These are phyloP conservation scores for Drosophila littoralis DNA, from an alignment of 1,140 invertebrate genomes.

Conservation along the genomic window DNA sequence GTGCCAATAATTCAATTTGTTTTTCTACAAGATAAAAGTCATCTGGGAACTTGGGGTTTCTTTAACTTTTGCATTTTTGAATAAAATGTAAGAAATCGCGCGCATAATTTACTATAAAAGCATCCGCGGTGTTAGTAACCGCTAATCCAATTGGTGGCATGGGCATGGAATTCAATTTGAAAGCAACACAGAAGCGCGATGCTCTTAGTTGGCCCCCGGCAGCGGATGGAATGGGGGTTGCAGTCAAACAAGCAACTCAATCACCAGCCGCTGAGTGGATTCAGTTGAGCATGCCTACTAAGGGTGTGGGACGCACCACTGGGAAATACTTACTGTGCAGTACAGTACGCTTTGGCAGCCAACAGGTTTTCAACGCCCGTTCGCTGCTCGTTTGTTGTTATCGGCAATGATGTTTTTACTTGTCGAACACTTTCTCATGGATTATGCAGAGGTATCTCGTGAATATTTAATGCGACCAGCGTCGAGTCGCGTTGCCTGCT, in stretches of 20 bases:
- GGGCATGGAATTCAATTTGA: constrained; percentile 74
- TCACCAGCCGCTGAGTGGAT: constrained; percentile 62
- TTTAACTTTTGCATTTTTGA: constrained; percentile 10
- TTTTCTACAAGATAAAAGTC: constrained; percentile 19
- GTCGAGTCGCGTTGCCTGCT: constrained; percentile 64
- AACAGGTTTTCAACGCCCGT: constrained; percentile 70
- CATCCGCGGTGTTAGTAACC: constrained; percentile 79
- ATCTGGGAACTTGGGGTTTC: constrained; percentile 6
- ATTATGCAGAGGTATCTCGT: constrained; percentile 83
- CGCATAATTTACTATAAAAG: constrained; percentile 80
- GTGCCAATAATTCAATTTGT: constrained; percentile 74
- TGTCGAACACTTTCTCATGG: constrained; percentile 83
- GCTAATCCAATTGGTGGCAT: constrained; percentile 81
- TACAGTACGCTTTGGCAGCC: constrained; percentile 48
- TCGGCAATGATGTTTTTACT: constrained; percentile 82
- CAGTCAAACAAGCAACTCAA: constrained; percentile 74
- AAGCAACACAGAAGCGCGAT: constrained; percentile 31
- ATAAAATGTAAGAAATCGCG: constrained; percentile 68
- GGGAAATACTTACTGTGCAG: constrained; percentile 20
- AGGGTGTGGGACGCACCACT: constrained; percentile 16
- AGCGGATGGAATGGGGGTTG: constrained; percentile 24
- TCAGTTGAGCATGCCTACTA: constrained; percentile 4
- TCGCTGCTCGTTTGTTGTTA: constrained; percentile 54
- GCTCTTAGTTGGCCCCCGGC: constrained; percentile 44
- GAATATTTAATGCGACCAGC: constrained; percentile 77